phyloP scores from a whole-genome alignment of 1,140 invertebrate genomes.

The Zophobas morio region DNA sequence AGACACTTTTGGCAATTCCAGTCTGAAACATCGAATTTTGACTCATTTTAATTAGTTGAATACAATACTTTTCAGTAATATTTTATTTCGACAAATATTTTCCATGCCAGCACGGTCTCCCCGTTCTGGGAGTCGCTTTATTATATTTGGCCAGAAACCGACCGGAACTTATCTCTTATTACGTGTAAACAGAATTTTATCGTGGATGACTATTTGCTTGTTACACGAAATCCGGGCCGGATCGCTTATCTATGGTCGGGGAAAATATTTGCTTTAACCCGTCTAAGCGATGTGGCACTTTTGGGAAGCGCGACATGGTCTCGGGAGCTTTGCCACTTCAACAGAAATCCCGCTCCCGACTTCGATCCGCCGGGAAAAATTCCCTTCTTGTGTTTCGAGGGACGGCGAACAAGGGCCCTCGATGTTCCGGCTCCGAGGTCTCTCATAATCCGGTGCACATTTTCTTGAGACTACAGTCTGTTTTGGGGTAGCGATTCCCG shows the following conservation, averaged over 20 bases:
- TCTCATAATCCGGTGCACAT: too few species aligned
- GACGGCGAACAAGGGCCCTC: too few species aligned
- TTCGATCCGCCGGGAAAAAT: not conserved
- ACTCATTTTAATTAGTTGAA: too few species aligned
- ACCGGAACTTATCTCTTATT: slow-evolving; percentile 33
- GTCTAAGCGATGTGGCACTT: not conserved
- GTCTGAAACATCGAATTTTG: too few species aligned
- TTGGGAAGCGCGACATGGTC: not conserved
- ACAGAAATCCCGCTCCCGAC: not conserved
- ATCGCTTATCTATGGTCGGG: slow-evolving; percentile 4
- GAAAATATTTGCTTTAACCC: slow-evolving; percentile 14
- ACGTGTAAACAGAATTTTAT: slow-evolving; percentile 8
- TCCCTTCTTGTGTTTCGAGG: too few species aligned
- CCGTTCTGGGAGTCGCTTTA: not conserved
- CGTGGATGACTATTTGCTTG: slow-evolving; percentile 19
- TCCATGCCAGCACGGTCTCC: too few species aligned
- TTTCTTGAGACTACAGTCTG: too few species aligned
- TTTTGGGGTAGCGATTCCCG: too few species aligned
- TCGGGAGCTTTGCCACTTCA: not conserved
- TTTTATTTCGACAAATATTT: too few species aligned
- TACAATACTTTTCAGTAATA: too few species aligned
- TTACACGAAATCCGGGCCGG: slow-evolving; percentile 10
- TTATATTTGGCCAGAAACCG: not conserved
- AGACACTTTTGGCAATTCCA: too few species aligned
- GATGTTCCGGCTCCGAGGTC: too few species aligned